These are phyloP conservation scores for Pseudorasbora parva DNA, from an alignment of 2,113 vertebrate genomes.

Conservation along the genomic window DNA sequence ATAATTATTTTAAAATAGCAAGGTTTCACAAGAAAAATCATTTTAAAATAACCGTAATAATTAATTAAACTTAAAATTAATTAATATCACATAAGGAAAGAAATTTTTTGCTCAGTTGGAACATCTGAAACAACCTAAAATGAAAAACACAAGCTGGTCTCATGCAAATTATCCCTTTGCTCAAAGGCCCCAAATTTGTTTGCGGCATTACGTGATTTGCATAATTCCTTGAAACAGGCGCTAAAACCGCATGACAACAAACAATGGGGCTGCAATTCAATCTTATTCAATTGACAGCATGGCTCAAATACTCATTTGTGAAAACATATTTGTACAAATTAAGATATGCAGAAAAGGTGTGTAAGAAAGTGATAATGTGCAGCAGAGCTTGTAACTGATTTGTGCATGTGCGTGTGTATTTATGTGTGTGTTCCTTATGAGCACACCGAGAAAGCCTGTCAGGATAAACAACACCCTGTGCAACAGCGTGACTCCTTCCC, in stretches of 20 bases:
- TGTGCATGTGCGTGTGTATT: background rate
- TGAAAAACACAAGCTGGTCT: too few species aligned
- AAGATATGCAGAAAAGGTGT: background rate
- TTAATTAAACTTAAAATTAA: background rate
- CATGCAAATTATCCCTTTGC: too few species aligned
- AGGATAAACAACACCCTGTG: background rate
- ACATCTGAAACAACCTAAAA: too few species aligned
- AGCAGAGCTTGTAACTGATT: constrained; percentile 9
- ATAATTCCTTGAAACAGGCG: background rate
- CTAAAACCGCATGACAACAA: background rate
- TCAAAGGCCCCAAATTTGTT: too few species aligned
- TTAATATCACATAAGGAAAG: background rate
- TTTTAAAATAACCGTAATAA: background rate
- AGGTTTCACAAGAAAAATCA: background rate
- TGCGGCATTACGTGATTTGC: background rate
- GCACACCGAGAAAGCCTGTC: constrained; percentile 19
- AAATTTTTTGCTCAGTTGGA: too few species aligned
- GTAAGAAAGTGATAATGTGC: background rate
- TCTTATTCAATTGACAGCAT: background rate
- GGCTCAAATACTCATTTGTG: background rate
- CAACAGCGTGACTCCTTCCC: constrained; percentile 8
- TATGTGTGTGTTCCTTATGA: background rate
- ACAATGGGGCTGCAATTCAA: background rate
- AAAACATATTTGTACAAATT: background rate
- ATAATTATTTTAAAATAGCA: too few species aligned